A percentile compares a stretch with the other conserved stretches of the same genome.
Evolutionary conservation across 2,888 invertebrate species (phyloP).

Genomic region (Pyrgus malvae): DNA sequence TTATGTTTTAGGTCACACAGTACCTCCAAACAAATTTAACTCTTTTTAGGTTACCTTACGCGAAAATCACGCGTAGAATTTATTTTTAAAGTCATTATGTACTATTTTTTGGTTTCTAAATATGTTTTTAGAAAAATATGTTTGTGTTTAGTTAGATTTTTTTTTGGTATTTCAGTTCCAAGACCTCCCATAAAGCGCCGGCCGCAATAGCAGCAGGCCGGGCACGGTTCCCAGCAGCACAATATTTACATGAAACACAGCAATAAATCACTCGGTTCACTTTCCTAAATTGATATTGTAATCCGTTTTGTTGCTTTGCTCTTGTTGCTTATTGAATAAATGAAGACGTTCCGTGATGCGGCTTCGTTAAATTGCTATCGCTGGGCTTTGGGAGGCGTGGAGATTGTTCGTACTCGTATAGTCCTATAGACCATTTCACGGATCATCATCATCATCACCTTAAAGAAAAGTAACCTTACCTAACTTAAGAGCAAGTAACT

Average conservation of each 20-base stretch:
- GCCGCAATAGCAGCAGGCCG: constrained; percentile 41
- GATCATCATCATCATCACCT: too few relatives aligned
- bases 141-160: too few relatives aligned
- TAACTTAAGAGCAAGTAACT: too few relatives aligned
- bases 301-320: constrained; percentile 65
- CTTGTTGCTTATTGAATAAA: constrained; percentile 73
- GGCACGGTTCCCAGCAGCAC: constrained; percentile 39
- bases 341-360: constrained; percentile 76
- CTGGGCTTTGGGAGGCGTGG: constrained; percentile 38
- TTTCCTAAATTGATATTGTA: constrained; percentile 82
- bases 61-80: too few relatives aligned
- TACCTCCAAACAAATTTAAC: too few relatives aligned
- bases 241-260: constrained; percentile 68
- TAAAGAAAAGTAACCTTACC: too few relatives aligned
- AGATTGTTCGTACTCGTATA: constrained; percentile 37
- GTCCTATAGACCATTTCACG: background rate
- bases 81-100: too few relatives aligned
- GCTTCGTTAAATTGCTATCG: constrained; percentile 81
- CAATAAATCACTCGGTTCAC: constrained; percentile 78
- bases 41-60: too few relatives aligned
- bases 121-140: too few relatives aligned
- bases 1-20: too few relatives aligned
- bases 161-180: too few relatives aligned
- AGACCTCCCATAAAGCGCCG: constrained; percentile 47
- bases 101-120: too few relatives aligned